Base-by-base conservation (phyloP, 2,797 vertebrate species). In the Hephaestus fuliginosus region DNA sequence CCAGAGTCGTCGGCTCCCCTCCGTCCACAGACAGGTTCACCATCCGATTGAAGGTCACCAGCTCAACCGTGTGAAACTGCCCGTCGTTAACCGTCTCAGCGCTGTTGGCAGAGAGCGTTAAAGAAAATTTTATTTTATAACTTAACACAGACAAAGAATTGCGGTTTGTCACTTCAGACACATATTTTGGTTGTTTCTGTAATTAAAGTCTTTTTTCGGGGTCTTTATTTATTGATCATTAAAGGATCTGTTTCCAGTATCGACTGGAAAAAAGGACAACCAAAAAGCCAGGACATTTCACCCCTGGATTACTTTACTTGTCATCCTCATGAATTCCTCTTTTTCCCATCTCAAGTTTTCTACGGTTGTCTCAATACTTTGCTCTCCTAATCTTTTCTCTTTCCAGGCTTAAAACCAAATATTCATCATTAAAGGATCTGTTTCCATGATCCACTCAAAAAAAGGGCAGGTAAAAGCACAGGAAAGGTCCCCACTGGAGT, bases 21-120 rank as follows among this genome's bases (percentile, higher is more conserved):
- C 97, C 97, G 0, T 98, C 97, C 0, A 98, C 97, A 15, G 97
- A 97, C 82, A 98, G 93, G 88, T 98, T 98, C 88, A 98, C 95
- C 96, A 96, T 97, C 85, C 95, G 97, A 80, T 97, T 96, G 0
- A 98, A 97, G 83, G 97, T 97, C 83, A 98, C 95, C 85, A 98
- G 94, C 95, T 98, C 97, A 12, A 98, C 97, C 0, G 97, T 98
- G 93, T 98, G 97, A 93, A 98, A 98, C 81, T 93, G 95, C 17
- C 97, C 97, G 0, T 98, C 97, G 0, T 98, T 98, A 92, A 98
- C 97, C 0, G 97, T 98, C 93, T 98, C 97, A 0, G 96, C 56
- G 43, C 97, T 98, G 71, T 0, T 7, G 0, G 17, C 1, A 62
- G 49, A 44, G 43, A 1, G 43, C 1, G 3, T 0, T 25, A 25